Percentiles rank a stretch among this genome's conserved stretches.
These are phyloP conservation scores for Ips nitidus DNA, from an alignment of 1,140 invertebrate genomes.

Conservation along the genomic window DNA sequence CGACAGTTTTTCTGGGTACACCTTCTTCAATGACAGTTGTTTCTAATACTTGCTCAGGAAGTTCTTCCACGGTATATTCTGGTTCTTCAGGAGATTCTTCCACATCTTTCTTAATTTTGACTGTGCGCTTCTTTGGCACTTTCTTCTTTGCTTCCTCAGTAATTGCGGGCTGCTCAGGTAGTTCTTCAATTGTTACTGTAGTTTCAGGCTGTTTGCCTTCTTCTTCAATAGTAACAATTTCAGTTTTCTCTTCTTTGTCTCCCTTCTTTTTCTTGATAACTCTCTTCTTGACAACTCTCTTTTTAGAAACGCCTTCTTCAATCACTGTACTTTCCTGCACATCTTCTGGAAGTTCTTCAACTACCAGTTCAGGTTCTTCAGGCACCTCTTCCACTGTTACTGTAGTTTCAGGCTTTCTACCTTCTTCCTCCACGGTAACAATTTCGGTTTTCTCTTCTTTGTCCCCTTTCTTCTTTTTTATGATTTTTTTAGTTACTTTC, in stretches of 20 bases:
- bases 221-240: constrained; percentile 45
- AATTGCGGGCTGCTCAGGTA: constrained; percentile 19
- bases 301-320: constrained; percentile 23
- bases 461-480: constrained; percentile 37
- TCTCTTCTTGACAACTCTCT: constrained; percentile 32
- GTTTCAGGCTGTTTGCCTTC: constrained; percentile 45
- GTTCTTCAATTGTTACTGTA: constrained; percentile 53
- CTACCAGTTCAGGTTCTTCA: constrained; percentile 43
- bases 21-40: constrained; percentile 49
- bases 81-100: constrained; percentile 39
- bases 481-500: no score
- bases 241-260: constrained; percentile 40
- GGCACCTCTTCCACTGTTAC: constrained; percentile 29
- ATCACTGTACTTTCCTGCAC: constrained; percentile 41
- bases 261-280: constrained; percentile 45
- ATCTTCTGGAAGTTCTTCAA: constrained; percentile 47
- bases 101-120: constrained; percentile 39
- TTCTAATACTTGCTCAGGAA: constrained; percentile 50
- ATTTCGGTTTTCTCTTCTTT: background rate
- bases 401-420: no score
- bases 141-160: constrained; percentile 12
- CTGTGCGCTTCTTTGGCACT: constrained; percentile 15
- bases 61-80: constrained; percentile 21
- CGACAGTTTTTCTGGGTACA: constrained; percentile 43
- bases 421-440: no score